Evolutionary conservation across 2,113 vertebrate genomes (phyloP).

Genomic region (Spermophilus dauricus): DNA sequence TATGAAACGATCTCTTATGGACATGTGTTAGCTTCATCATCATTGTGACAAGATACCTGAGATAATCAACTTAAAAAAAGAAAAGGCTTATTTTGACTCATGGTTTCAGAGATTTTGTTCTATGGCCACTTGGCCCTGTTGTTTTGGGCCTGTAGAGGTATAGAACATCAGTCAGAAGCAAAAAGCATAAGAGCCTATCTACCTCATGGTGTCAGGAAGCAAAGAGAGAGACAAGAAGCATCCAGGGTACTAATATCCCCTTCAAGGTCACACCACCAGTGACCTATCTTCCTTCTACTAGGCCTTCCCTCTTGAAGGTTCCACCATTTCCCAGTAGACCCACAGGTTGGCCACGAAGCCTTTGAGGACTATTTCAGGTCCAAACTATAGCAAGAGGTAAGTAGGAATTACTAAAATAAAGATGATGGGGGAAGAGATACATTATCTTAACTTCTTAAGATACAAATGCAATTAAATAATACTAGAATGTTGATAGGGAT

Average conservation of each 20-base stretch:
- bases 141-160: not conserved
- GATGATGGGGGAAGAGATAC: not conserved
- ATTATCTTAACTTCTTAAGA: not conserved
- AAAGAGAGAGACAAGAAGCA: not conserved
- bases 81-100: not conserved
- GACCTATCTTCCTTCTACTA: not conserved
- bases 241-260: no score
- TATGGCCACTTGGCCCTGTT: not conserved
- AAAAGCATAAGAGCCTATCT: not conserved
- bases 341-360: not conserved
- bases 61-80: not conserved
- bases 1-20: not conserved
- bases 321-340: not conserved
- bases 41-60: not conserved
- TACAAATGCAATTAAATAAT: not conserved
- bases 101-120: not conserved
- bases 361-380: not conserved
- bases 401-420: not conserved
- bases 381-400: not conserved
- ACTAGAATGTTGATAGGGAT: not conserved
- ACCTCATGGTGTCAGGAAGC: not conserved
- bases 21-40: not conserved
- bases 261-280: not conserved
- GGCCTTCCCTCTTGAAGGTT: not conserved
- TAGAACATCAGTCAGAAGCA: not conserved